Evolutionary conservation across 2,797 vertebrate genomes (phyloP), one percentile per base, ranked within the genome.

Genomic region (Myotis myotis): DNA sequence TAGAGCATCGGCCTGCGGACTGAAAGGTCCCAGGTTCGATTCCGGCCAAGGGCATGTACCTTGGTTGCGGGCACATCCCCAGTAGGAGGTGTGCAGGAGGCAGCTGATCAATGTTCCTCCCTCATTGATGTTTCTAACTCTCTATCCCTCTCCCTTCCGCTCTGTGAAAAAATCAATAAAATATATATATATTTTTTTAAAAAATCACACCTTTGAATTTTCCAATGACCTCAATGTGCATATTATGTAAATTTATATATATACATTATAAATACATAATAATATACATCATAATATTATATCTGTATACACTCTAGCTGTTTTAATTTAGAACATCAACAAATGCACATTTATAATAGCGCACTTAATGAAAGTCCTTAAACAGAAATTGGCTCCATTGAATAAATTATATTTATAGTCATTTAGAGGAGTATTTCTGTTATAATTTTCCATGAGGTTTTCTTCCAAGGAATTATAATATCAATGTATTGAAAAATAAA

Each of bases 241-340:
- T 25, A 25, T 70, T 47, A 28, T 17, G 1, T 51, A 16, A 51
- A 79, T 47, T 5, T 13, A 13, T 20, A 30, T 30, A 38, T 47
- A 62, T 51, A 28, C 7, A 36, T 80, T 80, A 71, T 8, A 68
- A 28, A 33, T 8, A 55, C 9, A 28, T n/a, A 53, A n/a, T 70
- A n/a, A 30, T 41, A 41, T 30, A 41, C 23, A 80, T n/a, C 23
- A 80, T n/a, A 64, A 8, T 60, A 60, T 23, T 33, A 38, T 30
- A 19, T 53, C 64, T 12, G 36, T 53, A 72, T 17, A 11, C 9
- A 66, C 28, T 28, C 60, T 84, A 55, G 30, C 3, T 57, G 66
- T 81, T 89, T 93, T 49, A 81, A 13, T 70, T 90, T 25, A 87
- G 19, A 90, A 64, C 62, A 81, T 95, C 23, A 87, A 82, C 75